Conservation (phyloP, 2,797 vertebrate genomes). For the Peromyscus attwateri region DNA sequence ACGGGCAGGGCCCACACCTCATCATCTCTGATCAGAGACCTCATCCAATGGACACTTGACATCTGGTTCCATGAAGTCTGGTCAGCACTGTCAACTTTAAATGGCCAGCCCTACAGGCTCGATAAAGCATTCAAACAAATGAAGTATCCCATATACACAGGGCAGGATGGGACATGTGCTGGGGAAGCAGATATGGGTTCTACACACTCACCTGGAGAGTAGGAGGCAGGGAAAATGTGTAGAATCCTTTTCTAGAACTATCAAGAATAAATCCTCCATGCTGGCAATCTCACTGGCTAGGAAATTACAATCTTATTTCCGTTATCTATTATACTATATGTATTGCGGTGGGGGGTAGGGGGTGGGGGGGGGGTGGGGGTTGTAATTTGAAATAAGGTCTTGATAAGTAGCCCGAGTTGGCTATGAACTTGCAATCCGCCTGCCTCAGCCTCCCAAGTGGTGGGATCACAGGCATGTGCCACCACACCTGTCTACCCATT, state of each 20-base stretch:
- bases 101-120: not conserved
- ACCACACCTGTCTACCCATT: not conserved
- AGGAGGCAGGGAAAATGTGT: not conserved
- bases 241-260: not conserved
- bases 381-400: not conserved
- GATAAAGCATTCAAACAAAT: conserved; percentile 51
- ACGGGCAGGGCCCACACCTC: not conserved
- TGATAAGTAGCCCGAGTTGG: not conserved
- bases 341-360: no score
- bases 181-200: not conserved
- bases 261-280: not conserved
- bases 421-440: not conserved
- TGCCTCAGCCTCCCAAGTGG: not conserved
- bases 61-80: not conserved
- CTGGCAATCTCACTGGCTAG: conserved; percentile 17
- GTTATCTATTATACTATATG: not conserved
- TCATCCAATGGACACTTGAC: not conserved
- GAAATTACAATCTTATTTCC: conserved; percentile 52
- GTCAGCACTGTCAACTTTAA: conserved; percentile 19
- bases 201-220: not conserved
- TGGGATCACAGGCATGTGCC: not conserved
- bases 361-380: no score
- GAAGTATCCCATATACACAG: conserved; percentile 22
- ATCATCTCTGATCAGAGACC: not conserved
- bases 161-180: not conserved